Percentiles rank a stretch among this genome's conserved stretches.
Evolutionary conservation across 2,797 vertebrate species (phyloP).

Genomic region (Rachycentron canadum): DNA sequence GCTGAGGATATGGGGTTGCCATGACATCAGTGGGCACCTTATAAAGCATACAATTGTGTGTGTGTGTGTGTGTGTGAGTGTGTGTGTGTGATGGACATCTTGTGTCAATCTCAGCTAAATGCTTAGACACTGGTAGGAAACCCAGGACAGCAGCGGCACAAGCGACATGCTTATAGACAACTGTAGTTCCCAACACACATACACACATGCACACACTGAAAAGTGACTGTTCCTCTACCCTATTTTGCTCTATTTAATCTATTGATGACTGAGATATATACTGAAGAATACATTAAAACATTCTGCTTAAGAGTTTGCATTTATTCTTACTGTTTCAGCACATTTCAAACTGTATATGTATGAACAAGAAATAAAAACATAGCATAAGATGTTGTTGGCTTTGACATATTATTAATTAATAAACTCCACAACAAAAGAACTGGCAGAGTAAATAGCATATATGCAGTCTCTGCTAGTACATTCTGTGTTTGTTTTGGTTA

Average conservation of each 20-base stretch:
- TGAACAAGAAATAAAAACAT: conserved; percentile 49
- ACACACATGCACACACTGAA: conserved; percentile 6
- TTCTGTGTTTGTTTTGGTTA: conserved; percentile 81
- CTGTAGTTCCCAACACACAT: conserved; percentile 19
- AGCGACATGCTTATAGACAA: conserved; percentile 41
- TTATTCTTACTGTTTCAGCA: conserved; percentile 35
- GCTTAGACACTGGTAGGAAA: conserved; percentile 76
- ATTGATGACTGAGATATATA: conserved; percentile 7
- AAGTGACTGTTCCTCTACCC: not conserved
- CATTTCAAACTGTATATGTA: conserved; percentile 17
- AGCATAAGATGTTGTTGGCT: conserved; percentile 59
- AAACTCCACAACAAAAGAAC: conserved; percentile 70
- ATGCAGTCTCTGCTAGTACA: conserved; percentile 70
- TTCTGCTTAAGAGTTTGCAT: conserved; percentile 30
- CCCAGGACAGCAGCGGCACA: conserved; percentile 68
- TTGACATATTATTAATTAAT: conserved; percentile 62
- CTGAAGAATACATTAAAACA: conserved; percentile 21
- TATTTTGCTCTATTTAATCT: not conserved
- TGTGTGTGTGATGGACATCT: conserved; percentile 55
- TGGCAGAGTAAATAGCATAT: conserved; percentile 63
- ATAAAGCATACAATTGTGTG: conserved; percentile 85
- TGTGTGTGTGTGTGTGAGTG: conserved; percentile 48
- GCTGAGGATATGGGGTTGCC: conserved; percentile 87
- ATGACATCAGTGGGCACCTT: conserved; percentile 86
- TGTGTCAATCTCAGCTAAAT: conserved; percentile 80